Percentiles rank a stretch among this genome's conserved stretches.
phyloP scores from a whole-genome alignment of 2,113 vertebrate species.

The Pseudopipra pipra region DNA sequence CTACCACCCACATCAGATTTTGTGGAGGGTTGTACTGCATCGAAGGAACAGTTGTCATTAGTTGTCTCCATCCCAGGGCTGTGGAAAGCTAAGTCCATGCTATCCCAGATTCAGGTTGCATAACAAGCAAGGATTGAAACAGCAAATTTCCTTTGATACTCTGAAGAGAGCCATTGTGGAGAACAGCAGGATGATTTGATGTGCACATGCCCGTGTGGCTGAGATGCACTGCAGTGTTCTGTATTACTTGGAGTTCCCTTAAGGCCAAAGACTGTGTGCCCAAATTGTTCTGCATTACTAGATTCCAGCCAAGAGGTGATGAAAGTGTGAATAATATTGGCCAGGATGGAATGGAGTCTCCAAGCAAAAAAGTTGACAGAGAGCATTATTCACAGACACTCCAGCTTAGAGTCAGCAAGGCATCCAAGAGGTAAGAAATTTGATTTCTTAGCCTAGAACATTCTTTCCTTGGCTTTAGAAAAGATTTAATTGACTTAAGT shows the following conservation, averaged over 20 bases:
- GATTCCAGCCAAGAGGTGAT: slow-evolving; percentile 7
- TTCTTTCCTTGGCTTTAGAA: slow-evolving; percentile 6
- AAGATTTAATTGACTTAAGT: not conserved
- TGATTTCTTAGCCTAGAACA: not conserved
- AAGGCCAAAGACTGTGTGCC: not conserved
- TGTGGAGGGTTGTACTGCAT: not conserved
- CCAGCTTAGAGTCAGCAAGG: not conserved
- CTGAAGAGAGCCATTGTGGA: not conserved
- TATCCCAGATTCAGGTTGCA: not conserved
- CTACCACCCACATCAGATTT: not conserved
- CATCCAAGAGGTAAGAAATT: slow-evolving; percentile 3
- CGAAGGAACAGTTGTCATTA: not conserved
- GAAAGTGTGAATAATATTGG: not conserved
- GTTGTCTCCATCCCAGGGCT: not conserved
- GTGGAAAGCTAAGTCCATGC: not conserved
- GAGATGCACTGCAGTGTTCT: not conserved
- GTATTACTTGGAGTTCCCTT: not conserved
- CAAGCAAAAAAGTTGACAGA: not conserved
- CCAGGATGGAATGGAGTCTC: not conserved
- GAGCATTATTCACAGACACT: not conserved
- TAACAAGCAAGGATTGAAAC: not conserved
- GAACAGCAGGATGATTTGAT: not conserved
- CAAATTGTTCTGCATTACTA: not conserved
- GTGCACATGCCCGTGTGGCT: not conserved
- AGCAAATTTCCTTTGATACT: not conserved